Conservation (phyloP, 2,113 vertebrate species). For the Sclerurus mexicanus region DNA sequence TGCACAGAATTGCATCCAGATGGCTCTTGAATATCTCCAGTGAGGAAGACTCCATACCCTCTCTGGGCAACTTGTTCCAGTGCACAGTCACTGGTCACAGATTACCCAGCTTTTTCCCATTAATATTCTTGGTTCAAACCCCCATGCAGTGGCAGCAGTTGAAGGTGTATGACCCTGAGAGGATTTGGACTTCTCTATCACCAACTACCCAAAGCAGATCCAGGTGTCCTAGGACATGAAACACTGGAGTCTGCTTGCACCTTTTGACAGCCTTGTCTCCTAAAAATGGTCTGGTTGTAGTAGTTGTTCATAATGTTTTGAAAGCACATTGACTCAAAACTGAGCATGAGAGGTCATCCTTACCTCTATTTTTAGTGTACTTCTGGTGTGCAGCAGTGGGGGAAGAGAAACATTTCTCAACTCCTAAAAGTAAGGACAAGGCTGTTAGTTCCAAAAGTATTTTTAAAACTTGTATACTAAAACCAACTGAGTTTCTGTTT, state of each 20-base stretch:
- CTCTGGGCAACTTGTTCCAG: background rate
- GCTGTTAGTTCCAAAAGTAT: background rate
- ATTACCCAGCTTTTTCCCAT: background rate
- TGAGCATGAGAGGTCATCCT: background rate
- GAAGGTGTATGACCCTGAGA: background rate
- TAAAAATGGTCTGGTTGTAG: background rate
- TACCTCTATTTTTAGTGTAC: background rate
- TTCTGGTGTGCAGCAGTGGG: background rate
- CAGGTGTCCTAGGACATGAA: background rate
- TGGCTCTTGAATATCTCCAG: background rate
- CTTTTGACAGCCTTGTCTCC: background rate
- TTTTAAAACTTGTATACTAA: background rate
- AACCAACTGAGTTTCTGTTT: background rate
- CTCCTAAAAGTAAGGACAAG: background rate
- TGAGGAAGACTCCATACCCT: background rate
- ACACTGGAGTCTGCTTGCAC: background rate
- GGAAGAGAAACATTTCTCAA: background rate
- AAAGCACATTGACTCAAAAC: background rate
- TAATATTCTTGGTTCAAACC: background rate
- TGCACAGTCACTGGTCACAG: background rate
- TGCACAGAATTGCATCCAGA: background rate
- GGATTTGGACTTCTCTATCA: background rate
- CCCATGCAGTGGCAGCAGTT: background rate
- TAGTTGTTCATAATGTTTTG: background rate
- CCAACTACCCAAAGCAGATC: background rate